phyloP scores from a whole-genome alignment of 2,888 invertebrate species.

The Phyllotreta cruciferae region DNA sequence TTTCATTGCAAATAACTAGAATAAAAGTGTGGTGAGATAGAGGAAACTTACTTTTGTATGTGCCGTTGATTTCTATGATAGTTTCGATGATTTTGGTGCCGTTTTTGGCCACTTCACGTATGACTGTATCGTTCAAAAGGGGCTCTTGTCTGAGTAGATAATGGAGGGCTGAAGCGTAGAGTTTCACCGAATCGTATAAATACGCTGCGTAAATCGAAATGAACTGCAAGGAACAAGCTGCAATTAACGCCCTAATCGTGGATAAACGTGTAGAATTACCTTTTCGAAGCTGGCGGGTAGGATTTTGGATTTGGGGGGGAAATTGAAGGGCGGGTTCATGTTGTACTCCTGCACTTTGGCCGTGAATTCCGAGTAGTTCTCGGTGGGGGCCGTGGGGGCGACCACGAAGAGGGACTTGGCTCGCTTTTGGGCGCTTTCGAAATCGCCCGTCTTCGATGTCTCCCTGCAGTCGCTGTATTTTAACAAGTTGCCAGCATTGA shows the following conservation, averaged over 20 bases:
- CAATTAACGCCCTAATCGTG: conserved; percentile 32
- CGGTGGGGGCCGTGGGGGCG: conserved; percentile 82
- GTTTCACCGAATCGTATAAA: conserved; percentile 90
- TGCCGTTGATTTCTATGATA: conserved; percentile 78
- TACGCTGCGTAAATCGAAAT: conserved; percentile 92
- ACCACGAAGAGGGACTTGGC: conserved; percentile 88
- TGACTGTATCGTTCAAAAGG: conserved; percentile 67
- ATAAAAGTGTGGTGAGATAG: background rate
- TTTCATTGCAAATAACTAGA: conserved; percentile 53
- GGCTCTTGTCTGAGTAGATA: conserved; percentile 67
- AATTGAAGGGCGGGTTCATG: conserved; percentile 80
- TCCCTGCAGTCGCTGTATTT: conserved; percentile 69
- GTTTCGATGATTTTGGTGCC: conserved; percentile 87
- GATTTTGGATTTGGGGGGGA: conserved; percentile 54
- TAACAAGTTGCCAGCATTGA: no score
- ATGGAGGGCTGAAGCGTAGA: conserved; percentile 80
- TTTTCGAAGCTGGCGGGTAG: conserved; percentile 36
- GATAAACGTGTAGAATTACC: conserved; percentile 25
- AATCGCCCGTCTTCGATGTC: conserved; percentile 64
- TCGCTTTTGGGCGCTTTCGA: conserved; percentile 69
- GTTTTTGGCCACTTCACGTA: conserved; percentile 77
- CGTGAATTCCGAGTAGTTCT: conserved; percentile 79
- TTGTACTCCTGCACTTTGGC: conserved; percentile 81
- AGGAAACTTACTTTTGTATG: conserved; percentile 81
- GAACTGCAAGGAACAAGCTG: conserved; percentile 66